Conservation (phyloP, 2,797 vertebrate genomes). For the Myotis findleyi region DNA sequence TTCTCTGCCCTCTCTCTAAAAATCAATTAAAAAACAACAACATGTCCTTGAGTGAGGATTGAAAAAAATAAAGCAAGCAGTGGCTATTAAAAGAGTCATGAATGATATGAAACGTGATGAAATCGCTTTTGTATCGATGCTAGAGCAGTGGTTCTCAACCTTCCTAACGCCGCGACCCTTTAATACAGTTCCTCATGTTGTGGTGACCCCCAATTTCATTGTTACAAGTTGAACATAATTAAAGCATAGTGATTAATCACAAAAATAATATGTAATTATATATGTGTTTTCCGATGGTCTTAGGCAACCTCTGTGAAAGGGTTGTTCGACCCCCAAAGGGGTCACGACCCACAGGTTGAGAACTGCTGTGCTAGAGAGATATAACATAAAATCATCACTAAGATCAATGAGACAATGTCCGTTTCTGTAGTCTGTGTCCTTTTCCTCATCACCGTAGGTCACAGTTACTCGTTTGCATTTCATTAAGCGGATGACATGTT, state of each 20-base stretch:
- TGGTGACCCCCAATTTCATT: no score
- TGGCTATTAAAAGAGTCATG: neutral
- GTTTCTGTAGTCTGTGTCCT: neutral
- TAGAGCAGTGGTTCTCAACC: no score
- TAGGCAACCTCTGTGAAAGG: no score
- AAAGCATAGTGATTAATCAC: no score
- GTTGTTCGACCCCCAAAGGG: no score
- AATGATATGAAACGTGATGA: neutral
- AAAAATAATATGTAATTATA: no score
- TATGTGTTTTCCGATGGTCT: no score
- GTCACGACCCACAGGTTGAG: no score
- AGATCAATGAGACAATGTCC: neutral
- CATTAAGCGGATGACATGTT: neutral
- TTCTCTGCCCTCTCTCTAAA: neutral
- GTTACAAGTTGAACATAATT: no score
- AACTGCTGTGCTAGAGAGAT: neutral
- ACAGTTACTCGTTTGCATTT: neutral
- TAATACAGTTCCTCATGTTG: no score
- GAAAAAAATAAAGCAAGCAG: neutral
- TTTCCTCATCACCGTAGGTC: neutral
- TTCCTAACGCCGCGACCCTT: no score
- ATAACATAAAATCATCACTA: neutral
- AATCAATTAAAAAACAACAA: neutral
- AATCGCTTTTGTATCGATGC: neutral
- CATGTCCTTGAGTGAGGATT: neutral